phyloP scores from a whole-genome alignment of 2,888 invertebrate species.

The Pegoplata infirma region DNA sequence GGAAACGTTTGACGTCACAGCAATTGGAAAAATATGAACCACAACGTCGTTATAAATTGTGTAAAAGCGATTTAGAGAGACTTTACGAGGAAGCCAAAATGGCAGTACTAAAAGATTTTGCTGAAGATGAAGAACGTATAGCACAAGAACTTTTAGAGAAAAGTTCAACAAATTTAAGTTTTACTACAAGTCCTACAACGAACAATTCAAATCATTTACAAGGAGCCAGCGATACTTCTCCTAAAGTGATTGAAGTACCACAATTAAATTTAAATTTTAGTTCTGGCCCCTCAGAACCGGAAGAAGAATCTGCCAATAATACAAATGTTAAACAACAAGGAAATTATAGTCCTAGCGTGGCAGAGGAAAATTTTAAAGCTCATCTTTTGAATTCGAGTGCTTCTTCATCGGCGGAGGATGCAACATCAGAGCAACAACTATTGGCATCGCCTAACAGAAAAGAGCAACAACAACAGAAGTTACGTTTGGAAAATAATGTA shows the following conservation, averaged over 20 bases:
- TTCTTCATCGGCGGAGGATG: conserved; percentile 32
- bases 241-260: conserved; percentile 63
- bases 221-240: neutral
- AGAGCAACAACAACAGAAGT: conserved; percentile 41
- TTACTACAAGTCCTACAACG: conserved; percentile 31
- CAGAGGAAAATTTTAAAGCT: conserved; percentile 64
- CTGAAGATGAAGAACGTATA: conserved; percentile 65
- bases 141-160: conserved; percentile 67
- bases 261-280: conserved; percentile 69
- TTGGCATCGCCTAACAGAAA: conserved; percentile 10
- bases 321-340: conserved; percentile 55
- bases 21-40: conserved; percentile 76
- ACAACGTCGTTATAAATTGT: conserved; percentile 75
- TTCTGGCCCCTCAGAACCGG: conserved; percentile 67
- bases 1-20: conserved; percentile 78
- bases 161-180: conserved; percentile 56
- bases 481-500: conserved; percentile 61
- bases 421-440: conserved; percentile 5
- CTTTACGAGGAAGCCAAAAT: conserved; percentile 78
- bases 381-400: conserved; percentile 40
- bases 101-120: conserved; percentile 70
- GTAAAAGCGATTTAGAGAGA: conserved; percentile 76
- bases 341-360: conserved; percentile 67
- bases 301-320: conserved; percentile 56
- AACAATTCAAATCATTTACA: neutral